Conservation (phyloP, 92 coral and sea anemone genomes). For the Virgularia gustaviana region DNA sequence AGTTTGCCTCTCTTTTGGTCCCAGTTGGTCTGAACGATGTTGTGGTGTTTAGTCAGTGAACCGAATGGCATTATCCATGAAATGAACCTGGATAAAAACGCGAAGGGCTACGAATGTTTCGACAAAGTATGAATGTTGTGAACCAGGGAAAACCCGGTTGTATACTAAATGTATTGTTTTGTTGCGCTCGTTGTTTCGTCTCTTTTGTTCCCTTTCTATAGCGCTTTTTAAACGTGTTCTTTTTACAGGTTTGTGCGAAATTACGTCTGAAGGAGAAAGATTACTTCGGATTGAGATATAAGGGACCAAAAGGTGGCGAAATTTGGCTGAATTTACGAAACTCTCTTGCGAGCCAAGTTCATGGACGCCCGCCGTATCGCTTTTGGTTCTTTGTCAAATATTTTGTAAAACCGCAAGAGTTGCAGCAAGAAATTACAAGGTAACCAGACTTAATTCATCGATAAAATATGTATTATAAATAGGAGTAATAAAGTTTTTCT, state of each 20-base stretch:
- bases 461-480: neutral
- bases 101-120: constrained; percentile 96
- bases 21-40: too few species aligned
- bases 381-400: constrained; percentile 89
- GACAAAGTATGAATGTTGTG: constrained; percentile 69
- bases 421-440: constrained; percentile 99
- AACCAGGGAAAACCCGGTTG: constrained; percentile 31
- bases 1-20: too few species aligned
- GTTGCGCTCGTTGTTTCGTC: constrained; percentile 9
- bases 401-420: constrained; percentile 96
- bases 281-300: constrained; percentile 90
- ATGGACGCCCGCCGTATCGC: constrained; percentile 89
- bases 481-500: neutral
- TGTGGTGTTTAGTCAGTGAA: constrained; percentile 96
- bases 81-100: constrained; percentile 74
- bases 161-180: constrained; percentile 28
- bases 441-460: constrained; percentile 41
- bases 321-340: constrained; percentile 93
- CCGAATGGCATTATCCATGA: constrained; percentile 98
- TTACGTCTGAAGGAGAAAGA: constrained; percentile 83
- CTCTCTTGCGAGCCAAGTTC: constrained; percentile 78
- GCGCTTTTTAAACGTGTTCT: neutral
- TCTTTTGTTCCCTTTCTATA: constrained; percentile 8
- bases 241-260: constrained; percentile 84
- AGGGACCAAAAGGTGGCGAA: constrained; percentile 79